phyloP scores from a whole-genome alignment of 2,888 invertebrate genomes.

The Elmis aenea region DNA sequence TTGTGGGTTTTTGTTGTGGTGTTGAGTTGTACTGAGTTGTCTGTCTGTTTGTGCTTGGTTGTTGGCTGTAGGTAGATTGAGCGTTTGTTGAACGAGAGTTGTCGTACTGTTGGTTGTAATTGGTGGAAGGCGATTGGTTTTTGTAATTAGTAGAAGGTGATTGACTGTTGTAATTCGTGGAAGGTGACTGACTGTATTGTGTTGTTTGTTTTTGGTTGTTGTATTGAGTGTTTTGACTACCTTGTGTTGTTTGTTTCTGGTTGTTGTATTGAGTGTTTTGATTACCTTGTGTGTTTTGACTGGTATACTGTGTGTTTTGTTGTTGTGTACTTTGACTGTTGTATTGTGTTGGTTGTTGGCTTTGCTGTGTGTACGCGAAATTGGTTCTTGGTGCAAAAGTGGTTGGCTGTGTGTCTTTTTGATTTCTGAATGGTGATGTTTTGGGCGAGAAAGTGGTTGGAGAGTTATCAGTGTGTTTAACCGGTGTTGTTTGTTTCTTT shows the following conservation, averaged over 20 bases:
- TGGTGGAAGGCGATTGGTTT: conserved; percentile 16
- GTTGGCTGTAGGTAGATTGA: conserved; percentile 12
- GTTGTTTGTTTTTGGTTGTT: conserved; percentile 14
- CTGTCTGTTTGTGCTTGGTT: conserved; percentile 12
- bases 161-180: conserved; percentile 6
- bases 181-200: neutral
- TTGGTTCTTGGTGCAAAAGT: conserved; percentile 41
- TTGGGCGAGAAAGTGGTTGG: conserved; percentile 41
- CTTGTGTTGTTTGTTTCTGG: conserved; percentile 9
- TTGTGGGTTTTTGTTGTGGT: conserved; percentile 13
- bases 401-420: conserved; percentile 27
- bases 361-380: conserved; percentile 34
- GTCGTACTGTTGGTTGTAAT: conserved; percentile 15
- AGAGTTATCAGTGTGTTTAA: conserved; percentile 28
- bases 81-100: conserved; percentile 22
- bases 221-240: conserved; percentile 14
- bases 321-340: conserved; percentile 19
- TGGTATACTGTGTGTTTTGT: conserved; percentile 16
- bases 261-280: conserved; percentile 21
- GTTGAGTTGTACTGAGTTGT: conserved; percentile 12
- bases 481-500: conserved; percentile 24
- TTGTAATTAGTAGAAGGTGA: conserved; percentile 7
- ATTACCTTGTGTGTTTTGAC: conserved; percentile 37
- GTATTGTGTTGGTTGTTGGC: conserved; percentile 31
- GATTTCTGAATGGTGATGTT: conserved; percentile 16